phyloP scores from a whole-genome alignment of 2,113 vertebrate species.

The Pomatostomus ruficeps region DNA sequence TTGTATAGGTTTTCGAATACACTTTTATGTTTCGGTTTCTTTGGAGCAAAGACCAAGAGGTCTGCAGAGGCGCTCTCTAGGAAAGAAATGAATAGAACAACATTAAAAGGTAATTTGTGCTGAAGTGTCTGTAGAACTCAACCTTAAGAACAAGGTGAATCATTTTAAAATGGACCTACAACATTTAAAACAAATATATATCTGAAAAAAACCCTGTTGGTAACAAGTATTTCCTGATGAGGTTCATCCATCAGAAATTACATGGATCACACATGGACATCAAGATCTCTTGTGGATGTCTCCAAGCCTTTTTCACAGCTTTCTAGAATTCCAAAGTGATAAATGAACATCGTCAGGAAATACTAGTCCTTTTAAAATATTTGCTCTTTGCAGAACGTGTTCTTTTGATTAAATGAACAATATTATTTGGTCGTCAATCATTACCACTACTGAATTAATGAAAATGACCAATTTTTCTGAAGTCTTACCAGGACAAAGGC shows the following conservation, averaged over 20 bases:
- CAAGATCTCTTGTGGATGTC: neutral
- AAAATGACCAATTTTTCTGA: neutral
- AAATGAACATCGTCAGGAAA: neutral
- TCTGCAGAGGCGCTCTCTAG: neutral
- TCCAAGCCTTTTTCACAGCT: neutral
- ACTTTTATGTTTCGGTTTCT: neutral
- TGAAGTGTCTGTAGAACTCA: neutral
- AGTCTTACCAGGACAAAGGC: neutral
- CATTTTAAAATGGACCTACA: neutral
- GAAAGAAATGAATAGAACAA: neutral
- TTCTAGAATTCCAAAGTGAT: neutral
- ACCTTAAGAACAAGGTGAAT: neutral
- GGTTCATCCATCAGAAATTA: neutral
- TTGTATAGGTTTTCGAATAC: neutral
- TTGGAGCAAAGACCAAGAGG: neutral
- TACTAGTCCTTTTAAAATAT: neutral
- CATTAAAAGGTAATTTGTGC: neutral
- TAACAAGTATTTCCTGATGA: neutral
- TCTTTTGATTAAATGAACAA: neutral
- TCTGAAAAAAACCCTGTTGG: neutral
- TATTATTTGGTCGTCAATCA: neutral
- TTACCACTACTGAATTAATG: neutral
- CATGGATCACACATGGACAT: neutral
- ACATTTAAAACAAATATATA: neutral
- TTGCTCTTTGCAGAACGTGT: neutral